phyloP scores from a whole-genome alignment of 2,888 invertebrate genomes.

The Vesta saturnalis region DNA sequence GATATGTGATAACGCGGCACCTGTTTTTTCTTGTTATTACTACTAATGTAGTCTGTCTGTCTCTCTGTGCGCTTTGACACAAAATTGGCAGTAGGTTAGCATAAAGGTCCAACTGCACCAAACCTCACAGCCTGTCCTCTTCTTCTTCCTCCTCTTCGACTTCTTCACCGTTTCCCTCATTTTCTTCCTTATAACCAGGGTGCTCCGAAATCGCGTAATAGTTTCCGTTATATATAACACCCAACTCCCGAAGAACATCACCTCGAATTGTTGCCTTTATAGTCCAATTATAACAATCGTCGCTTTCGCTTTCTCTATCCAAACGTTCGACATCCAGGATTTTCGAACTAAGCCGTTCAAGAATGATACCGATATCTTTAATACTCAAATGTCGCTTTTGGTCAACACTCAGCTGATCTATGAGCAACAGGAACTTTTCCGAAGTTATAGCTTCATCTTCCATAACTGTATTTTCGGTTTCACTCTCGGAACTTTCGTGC shows the following conservation, averaged over 20 bases:
- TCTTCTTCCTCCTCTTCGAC: constrained; percentile 85
- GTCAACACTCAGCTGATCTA: constrained; percentile 92
- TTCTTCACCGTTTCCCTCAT: constrained; percentile 86
- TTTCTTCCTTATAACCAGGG: constrained; percentile 91
- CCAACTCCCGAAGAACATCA: constrained; percentile 88
- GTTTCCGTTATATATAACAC: constrained; percentile 94
- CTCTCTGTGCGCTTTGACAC: constrained; percentile 50
- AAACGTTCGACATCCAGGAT: constrained; percentile 93
- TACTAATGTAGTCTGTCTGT: constrained; percentile 48
- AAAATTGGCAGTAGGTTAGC: constrained; percentile 41
- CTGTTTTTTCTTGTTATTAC: constrained; percentile 47
- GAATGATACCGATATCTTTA: constrained; percentile 94
- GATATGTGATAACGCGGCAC: constrained; percentile 58
- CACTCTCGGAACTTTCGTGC: constrained; percentile 90
- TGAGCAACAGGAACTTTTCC: constrained; percentile 91
- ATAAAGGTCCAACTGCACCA: constrained; percentile 38
- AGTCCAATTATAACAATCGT: constrained; percentile 96
- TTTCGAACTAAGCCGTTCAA: constrained; percentile 91
- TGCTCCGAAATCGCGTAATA: constrained; percentile 96
- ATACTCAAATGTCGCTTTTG: constrained; percentile 92
- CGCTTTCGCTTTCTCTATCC: constrained; percentile 91
- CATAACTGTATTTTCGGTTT: constrained; percentile 92
- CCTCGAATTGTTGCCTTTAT: constrained; percentile 95
- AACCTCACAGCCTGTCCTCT: constrained; percentile 67
- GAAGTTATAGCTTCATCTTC: constrained; percentile 91